These are phyloP conservation scores for Enteromius radiatus DNA, from an alignment of 2,797 vertebrate genomes.

Conservation along the genomic window DNA sequence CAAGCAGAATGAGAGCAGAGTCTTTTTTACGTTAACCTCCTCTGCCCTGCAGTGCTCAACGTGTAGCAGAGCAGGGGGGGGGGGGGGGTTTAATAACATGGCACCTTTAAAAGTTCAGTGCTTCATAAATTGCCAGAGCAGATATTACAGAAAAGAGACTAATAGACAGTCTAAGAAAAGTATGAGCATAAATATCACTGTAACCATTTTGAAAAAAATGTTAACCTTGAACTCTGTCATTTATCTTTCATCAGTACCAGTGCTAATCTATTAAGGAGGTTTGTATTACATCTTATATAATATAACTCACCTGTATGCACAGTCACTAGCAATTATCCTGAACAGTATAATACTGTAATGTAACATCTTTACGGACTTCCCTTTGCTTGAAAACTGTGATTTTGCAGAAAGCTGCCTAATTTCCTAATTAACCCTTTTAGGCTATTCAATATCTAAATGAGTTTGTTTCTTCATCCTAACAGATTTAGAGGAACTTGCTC, in stretches of 20 bases:
- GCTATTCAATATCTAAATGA: not conserved
- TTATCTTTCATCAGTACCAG: not conserved
- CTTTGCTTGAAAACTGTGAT: not conserved
- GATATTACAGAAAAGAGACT: not conserved
- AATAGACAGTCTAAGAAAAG: not conserved
- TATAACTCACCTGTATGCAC: not conserved
- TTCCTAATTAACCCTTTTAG: not conserved
- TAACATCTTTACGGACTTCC: not conserved
- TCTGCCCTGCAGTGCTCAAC: conserved; percentile 1
- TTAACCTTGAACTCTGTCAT: not conserved
- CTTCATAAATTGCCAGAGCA: not conserved
- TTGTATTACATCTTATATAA: not conserved
- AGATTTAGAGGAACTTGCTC: not conserved
- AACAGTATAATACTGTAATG: not conserved
- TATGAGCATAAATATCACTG: not conserved
- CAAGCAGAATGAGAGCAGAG: not conserved
- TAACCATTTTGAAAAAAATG: not conserved
- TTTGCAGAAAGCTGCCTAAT: not conserved
- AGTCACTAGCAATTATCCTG: not conserved
- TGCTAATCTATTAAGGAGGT: not conserved
- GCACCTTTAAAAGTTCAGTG: conserved; percentile 7
- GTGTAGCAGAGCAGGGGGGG: not conserved
- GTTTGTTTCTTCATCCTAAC: not conserved
- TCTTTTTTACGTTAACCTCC: not conserved
- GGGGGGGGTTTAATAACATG: not conserved